A percentile compares a stretch with the other conserved stretches of the same genome.
Conservation (phyloP, 2,888 invertebrate species). For the Eupithecia subfuscata region DNA sequence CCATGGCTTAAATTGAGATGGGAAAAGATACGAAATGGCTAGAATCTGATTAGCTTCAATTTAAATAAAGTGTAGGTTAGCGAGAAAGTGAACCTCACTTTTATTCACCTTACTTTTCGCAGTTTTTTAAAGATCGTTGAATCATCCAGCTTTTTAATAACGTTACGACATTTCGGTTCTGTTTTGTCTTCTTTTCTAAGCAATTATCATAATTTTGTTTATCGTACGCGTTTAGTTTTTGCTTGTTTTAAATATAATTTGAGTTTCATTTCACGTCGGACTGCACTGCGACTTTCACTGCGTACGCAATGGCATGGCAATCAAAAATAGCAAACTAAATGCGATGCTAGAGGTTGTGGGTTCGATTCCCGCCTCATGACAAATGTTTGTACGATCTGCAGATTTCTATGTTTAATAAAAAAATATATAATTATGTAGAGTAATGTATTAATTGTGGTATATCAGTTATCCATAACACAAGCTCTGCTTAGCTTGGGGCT, state of each 20-base stretch:
- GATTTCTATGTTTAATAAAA: no score
- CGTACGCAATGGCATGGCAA: slow-evolving; percentile 16
- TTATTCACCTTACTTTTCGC: background rate
- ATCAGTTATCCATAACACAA: no score
- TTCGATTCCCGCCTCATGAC: no score
- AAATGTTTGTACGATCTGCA: no score
- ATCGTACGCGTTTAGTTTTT: slow-evolving; percentile 19
- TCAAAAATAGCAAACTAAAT: slow-evolving; percentile 17
- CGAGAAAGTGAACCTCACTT: slow-evolving; percentile 31
- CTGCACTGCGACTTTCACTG: slow-evolving; percentile 26
- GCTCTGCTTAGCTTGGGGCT: no score
- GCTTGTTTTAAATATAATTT: slow-evolving; percentile 29
- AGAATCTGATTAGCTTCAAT: slow-evolving; percentile 27
- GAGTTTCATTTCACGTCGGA: slow-evolving; percentile 27
- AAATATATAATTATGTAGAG: no score
- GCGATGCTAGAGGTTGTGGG: no score
- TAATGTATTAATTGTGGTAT: no score
- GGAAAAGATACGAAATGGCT: slow-evolving; percentile 34
- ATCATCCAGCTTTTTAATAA: background rate
- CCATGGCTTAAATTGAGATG: slow-evolving; percentile 29
- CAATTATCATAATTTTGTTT: slow-evolving; percentile 27
- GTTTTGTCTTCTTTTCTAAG: slow-evolving; percentile 17
- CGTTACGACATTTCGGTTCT: background rate
- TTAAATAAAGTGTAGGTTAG: slow-evolving; percentile 18
- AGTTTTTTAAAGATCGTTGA: background rate